These are phyloP conservation scores for Pollenia griseotomentosa DNA, from an alignment of 2,888 invertebrate species.

Conservation along the genomic window DNA sequence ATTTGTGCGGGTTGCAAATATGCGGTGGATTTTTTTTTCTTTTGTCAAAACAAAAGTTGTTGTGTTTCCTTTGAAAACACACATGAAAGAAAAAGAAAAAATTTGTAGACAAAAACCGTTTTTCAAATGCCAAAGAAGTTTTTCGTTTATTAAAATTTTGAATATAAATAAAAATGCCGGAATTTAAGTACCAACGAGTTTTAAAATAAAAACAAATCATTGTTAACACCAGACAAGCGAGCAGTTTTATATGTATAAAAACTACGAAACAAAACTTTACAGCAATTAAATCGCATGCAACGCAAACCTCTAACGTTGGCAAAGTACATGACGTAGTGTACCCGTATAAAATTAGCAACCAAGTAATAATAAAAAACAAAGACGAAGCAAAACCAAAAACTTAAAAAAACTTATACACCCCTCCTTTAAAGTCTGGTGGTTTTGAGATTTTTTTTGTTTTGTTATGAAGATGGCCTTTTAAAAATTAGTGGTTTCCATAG, in stretches of 20 bases:
- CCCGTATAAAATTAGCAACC: background rate
- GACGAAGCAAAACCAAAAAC: conserved; percentile 9
- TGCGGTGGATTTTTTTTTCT: background rate
- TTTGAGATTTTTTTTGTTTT: background rate
- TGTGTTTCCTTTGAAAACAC: conserved; percentile 1
- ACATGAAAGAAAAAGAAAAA: conserved; percentile 47
- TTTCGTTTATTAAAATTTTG: background rate
- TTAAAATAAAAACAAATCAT: conserved; percentile 42
- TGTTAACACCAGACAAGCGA: background rate
- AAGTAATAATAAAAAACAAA: background rate
- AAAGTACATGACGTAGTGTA: background rate
- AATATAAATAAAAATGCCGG: conserved; percentile 41
- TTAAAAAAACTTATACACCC: background rate
- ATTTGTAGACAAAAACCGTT: background rate
- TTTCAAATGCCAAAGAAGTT: conserved; percentile 28
- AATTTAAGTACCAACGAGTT: conserved; percentile 52
- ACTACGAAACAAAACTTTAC: background rate
- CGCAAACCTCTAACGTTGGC: too few species aligned
- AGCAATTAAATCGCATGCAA: background rate
- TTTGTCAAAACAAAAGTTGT: background rate
- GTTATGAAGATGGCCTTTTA: conserved; percentile 27
- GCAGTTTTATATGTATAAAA: too few species aligned
- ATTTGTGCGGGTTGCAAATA: conserved; percentile 19
- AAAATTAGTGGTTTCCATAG: background rate
- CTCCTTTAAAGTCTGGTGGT: too few species aligned